These are phyloP conservation scores for Aptenodytes patagonicus DNA, from an alignment of 2,113 vertebrate genomes.

Conservation along the genomic window DNA sequence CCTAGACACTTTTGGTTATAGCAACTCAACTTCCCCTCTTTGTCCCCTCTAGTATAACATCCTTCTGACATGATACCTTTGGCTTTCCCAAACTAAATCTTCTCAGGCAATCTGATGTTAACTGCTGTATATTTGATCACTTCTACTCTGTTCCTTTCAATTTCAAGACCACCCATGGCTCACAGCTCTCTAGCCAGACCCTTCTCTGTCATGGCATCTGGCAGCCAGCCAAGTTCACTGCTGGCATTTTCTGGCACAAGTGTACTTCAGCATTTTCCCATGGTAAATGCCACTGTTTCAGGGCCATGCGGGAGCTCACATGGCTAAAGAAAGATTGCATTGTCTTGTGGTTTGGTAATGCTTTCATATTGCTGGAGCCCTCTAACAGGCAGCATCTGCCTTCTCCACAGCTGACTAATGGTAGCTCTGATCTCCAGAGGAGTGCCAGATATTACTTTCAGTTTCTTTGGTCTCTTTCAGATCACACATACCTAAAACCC, in stretches of 20 bases:
- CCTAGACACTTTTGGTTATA: background rate
- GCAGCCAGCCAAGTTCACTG: background rate
- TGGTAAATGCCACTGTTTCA: background rate
- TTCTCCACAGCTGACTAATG: background rate
- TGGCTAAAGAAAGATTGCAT: background rate
- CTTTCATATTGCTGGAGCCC: background rate
- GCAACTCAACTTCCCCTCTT: background rate
- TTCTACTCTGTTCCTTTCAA: background rate
- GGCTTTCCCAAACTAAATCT: background rate
- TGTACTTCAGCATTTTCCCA: background rate
- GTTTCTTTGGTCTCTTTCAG: background rate
- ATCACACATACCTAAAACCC: background rate
- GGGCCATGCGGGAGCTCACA: accelerated
- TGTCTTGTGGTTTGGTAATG: background rate
- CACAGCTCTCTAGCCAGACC: background rate
- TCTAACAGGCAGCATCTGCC: background rate
- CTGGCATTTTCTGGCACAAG: background rate
- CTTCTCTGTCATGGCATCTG: background rate
- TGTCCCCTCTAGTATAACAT: background rate
- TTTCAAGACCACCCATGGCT: background rate
- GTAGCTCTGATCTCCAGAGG: background rate
- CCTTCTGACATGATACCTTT: background rate
- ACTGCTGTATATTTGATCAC: background rate
- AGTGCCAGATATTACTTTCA: background rate
- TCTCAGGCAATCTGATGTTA: background rate